Base-by-base conservation (phyloP, 2,888 invertebrate genomes). In the Melanostoma scalare region DNA sequence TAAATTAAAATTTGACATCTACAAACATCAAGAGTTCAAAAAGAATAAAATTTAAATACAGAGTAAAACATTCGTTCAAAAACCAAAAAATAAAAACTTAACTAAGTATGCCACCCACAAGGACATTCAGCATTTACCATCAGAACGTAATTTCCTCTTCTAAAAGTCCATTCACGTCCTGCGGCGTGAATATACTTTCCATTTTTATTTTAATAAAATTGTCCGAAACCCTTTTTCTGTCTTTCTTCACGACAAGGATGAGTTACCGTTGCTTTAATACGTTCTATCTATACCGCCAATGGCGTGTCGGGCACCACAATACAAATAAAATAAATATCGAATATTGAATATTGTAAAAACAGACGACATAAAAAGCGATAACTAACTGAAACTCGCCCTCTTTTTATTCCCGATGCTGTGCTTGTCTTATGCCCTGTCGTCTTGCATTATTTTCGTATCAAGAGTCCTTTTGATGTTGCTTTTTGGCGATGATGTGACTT, bases 91-190 rank as follows among this genome's bases (percentile, higher is more conserved):
- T 20, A 20, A 20, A 20, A 20, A 20, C 20, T 20, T 20, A 20
- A 20, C 20, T 20, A 20, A 20, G 1, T 20, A 20, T 20, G 20
- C 20, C 20, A 20, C 20, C 20, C 20, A 20, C 20, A 20, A 20
- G 20, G 20, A 20, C 20, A 20, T 1, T 20, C 20, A 20, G 20
- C 20, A 20, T 20, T 20, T 20, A 20, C 20, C 20, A 20, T 20
- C 20, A 48, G 5, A 55, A 50, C 53, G 60, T 55, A 67, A 79
- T 79, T 68, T 68, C 73, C 73, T 72, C 35, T 85, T 65, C 75
- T 63, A 55, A 50, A 52, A 86, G 85, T 86, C 81, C 81, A 68
- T 69, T 81, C 86, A 86, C 85, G 85, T 86, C 86, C 85, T 84
- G 85, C 53, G 77, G 86, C 72, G 85, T 3, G 2, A 20, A 20